Conservation (phyloP, 1,140 invertebrate genomes). For the Eriocheir sinensis region DNA sequence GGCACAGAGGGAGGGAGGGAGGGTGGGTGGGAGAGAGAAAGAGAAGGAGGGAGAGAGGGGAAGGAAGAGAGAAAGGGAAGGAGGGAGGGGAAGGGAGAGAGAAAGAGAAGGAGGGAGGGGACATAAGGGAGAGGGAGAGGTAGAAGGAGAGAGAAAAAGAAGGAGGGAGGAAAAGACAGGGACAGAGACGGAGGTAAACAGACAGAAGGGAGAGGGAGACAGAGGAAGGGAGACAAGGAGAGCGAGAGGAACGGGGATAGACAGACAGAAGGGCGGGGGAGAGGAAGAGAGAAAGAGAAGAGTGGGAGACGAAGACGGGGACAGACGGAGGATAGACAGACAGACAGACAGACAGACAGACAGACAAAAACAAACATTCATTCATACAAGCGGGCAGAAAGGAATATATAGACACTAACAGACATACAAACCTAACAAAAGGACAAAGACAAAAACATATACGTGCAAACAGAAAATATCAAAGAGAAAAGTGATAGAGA, state of each 20-base stretch:
- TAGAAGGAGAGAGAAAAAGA: conserved; percentile 18
- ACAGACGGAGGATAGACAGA: conserved; percentile 1
- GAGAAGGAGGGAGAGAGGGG: background rate
- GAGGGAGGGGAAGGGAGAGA: conserved; percentile 6
- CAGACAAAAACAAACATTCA: background rate
- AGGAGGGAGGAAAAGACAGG: no score
- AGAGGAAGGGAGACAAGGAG: no score
- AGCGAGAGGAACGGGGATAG: background rate
- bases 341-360: background rate
- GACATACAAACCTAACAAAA: no score
- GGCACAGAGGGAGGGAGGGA: background rate
- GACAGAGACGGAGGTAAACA: no score
- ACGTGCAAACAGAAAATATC: no score
- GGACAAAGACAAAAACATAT: no score
- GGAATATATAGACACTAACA: no score
- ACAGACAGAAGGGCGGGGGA: background rate
- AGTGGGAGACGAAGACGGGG: conserved; percentile 3
- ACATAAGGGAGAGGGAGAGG: background rate
- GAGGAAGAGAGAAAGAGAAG: background rate
- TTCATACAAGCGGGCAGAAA: no score
- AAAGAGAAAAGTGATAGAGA: no score
- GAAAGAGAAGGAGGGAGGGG: background rate
- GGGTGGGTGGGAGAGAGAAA: background rate
- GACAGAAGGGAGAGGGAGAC: no score
- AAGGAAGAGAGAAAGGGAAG: background rate